Evolutionary conservation across 2,888 invertebrate genomes (phyloP), one percentile per base, ranked within the genome.

Genomic region (Chrysotoxum bicinctum): DNA sequence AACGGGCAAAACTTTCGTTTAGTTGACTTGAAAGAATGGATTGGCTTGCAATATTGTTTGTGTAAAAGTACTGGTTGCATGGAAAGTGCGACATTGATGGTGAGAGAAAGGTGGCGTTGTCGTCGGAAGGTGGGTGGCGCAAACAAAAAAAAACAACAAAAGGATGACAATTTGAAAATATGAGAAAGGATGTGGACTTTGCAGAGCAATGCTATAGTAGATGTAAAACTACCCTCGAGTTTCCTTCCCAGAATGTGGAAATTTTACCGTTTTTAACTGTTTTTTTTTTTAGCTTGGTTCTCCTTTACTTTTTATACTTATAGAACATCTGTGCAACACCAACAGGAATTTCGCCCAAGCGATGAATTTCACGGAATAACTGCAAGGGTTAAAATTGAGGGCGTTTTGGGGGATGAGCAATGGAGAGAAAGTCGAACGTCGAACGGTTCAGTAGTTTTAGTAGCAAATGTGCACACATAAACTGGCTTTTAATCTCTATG

Each of bases 401-500:
- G 64, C 16, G 16, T 21, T 12, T 9, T 50, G 14, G 8, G 50
- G 50, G 50, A 8, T 52, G 23, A 23, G 26, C 8, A 2, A 23
- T 21, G 45, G 14, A 10, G 23, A 56, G 45, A 52, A 76, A 60
- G 58, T 76, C 69, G 62, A 70, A 69, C 21, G 52, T 58, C 58
- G 37, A 68, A 72, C 37, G 40, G 43, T 50, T 30, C 40, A 50
- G 26, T 48, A 54, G 70, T 35, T 68, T 62, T 56, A 48, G 30
- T 30, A 54, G 72, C 40, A 77, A 60, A 45, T 66, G 64, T 56
- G 62, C 43, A 74, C 69, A 73, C 73, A 78, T 77, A 70, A 70
- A 84, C 79, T 79, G 70, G 69, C 74, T 66, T 84, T 79, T 84
- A 84, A 84, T 84, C 70, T 73, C 74, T 70, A 52, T 74, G 70